Base-by-base conservation (phyloP, 2,888 invertebrate species). In the Dinocampus coccinellae region DNA sequence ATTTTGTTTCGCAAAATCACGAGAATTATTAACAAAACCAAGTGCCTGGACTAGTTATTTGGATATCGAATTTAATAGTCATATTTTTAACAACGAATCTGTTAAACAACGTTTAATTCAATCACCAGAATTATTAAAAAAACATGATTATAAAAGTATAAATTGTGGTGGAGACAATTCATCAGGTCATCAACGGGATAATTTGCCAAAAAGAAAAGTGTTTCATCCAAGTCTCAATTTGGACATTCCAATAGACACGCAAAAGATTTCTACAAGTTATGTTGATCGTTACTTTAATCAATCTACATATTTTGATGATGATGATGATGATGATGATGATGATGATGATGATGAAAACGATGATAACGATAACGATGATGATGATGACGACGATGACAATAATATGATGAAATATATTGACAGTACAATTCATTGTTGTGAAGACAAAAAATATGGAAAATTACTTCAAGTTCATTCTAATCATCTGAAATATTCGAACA, bases 1-100 rank as follows among this genome's bases (percentile, higher is more conserved):
- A 84, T 93, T 92, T 82, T 92, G 92, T 82, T 93, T 93, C 81
- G 92, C 93, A 42, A 92, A 92, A 80, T 93, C 93, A 0, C 90
- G 92, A 4, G 93, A 93, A 83, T 87, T 93, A 13, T 86, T 93
- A 1, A 91, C 91, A 42, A 91, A 92, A 63, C 92, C 92, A 0
- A 85, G 81, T 52, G 84, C 84, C 3, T 87, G 87, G 87, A 81
- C 85, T 0, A 84, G 84, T 0, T 87, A 87, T 73, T 82, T 85
- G 76, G 85, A 87, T 58, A 81, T 85, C 3, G 87, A 87, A 9
- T 82, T 86, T 20, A 85, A 87, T 53, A 73, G 82, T 0, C 82
- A 78, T 2, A 79, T 84, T 1, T 66, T 86, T 10, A 84, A 86
- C 39, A 82, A 83, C 24, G 80, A 83, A 0, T 76, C 81, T 1